phyloP scores from a whole-genome alignment of 2,113 vertebrate species.

The Apteryx owenii region DNA sequence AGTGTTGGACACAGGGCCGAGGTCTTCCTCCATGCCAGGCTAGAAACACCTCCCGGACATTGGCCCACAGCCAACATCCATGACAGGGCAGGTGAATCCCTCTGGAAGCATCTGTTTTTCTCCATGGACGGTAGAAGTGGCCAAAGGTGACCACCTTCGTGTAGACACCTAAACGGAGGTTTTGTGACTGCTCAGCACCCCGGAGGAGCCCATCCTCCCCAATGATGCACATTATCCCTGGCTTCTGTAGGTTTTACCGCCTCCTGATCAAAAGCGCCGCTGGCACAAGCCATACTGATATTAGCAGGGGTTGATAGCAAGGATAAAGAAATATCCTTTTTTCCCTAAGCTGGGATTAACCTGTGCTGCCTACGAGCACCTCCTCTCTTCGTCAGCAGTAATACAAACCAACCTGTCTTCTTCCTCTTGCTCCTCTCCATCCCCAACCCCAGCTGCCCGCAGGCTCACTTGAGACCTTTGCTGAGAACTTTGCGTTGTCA shows the following conservation, averaged over 20 bases:
- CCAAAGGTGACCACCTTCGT: neutral
- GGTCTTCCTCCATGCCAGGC: fast-evolving
- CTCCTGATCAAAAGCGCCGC: neutral
- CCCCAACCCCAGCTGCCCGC: neutral
- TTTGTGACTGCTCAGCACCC: neutral
- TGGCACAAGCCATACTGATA: neutral
- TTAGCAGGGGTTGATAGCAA: neutral
- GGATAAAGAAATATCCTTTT: neutral
- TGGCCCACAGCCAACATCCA: neutral
- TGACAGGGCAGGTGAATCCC: neutral
- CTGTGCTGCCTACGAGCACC: neutral
- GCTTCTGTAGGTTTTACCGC: neutral
- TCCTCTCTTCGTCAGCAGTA: neutral
- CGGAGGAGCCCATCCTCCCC: neutral
- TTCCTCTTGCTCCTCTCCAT: neutral
- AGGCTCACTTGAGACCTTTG: neutral
- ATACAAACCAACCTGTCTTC: neutral
- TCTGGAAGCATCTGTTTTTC: neutral
- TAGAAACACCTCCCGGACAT: neutral
- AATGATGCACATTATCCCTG: neutral
- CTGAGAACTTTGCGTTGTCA: neutral
- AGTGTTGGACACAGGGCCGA: neutral
- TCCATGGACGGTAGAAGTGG: neutral
- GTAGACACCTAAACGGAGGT: neutral
- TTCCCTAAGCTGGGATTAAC: neutral